Evolutionary conservation across 1,140 invertebrate genomes (phyloP).

Genomic region (Drosophila erecta): DNA sequence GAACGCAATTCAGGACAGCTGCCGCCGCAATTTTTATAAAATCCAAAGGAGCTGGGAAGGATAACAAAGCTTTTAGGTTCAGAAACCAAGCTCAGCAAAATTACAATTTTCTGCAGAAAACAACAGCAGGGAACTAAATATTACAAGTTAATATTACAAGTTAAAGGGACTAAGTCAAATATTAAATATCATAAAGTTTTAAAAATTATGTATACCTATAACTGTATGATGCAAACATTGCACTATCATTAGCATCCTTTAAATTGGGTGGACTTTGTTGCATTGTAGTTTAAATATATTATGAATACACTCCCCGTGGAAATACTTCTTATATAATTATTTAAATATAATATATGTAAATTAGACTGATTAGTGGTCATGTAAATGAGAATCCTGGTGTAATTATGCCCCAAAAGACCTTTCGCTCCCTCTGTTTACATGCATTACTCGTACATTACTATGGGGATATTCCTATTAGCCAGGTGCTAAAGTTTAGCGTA

Average conservation of each 20-base stretch:
- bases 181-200: background rate
- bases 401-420: background rate
- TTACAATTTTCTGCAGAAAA: constrained; percentile 3
- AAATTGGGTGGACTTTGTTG: background rate
- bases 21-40: constrained; percentile 4
- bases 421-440: background rate
- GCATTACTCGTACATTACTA: constrained; percentile 5
- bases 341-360: constrained; percentile 2
- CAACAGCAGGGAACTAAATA: too few species aligned
- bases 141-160: too few species aligned
- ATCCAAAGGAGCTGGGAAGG: constrained; percentile 4
- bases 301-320: background rate
- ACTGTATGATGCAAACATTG: background rate
- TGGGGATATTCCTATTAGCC: background rate
- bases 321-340: background rate
- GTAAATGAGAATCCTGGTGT: constrained; percentile 5
- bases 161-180: too few species aligned
- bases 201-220: too few species aligned
- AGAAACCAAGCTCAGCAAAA: constrained; percentile 7
- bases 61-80: constrained; percentile 42
- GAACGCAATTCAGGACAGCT: constrained; percentile 30
- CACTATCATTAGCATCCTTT: background rate
- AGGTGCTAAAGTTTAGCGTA: constrained; percentile 5
- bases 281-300: background rate
- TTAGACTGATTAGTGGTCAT: background rate